Percentiles rank a stretch among this genome's conserved stretches.
These are phyloP conservation scores for Saxicola maurus DNA, from an alignment of 2,797 vertebrate species.

Conservation along the genomic window DNA sequence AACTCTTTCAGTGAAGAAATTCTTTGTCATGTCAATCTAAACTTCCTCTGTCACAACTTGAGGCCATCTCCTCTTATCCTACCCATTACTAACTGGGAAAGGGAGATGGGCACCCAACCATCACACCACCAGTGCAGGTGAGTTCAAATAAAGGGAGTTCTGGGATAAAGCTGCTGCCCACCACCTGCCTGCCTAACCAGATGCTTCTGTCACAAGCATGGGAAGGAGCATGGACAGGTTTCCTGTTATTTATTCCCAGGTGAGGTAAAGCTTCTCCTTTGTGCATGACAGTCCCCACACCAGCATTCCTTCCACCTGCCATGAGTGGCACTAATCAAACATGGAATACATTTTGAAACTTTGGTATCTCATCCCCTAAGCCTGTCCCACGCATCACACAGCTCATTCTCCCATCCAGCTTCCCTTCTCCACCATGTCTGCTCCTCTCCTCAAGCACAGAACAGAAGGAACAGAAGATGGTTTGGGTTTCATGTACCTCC, in stretches of 20 bases:
- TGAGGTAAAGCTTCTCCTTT: not conserved
- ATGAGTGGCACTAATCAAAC: rapidly evolving
- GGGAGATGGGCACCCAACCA: not conserved
- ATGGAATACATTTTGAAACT: not conserved
- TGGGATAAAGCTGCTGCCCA: not conserved
- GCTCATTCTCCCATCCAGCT: not conserved
- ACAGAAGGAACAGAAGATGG: not conserved
- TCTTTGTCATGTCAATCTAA: not conserved
- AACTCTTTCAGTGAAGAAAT: not conserved
- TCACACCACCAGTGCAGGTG: rapidly evolving
- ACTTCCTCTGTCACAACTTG: not conserved
- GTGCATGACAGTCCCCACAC: rapidly evolving
- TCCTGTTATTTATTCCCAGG: not conserved
- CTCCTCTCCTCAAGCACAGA: not conserved
- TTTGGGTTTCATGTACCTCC: not conserved
- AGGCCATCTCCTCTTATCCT: not conserved
- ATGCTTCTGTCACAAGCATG: not conserved
- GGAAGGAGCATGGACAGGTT: not conserved
- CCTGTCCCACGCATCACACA: not conserved
- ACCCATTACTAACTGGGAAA: not conserved
- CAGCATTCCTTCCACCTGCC: rapidly evolving
- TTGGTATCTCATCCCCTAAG: not conserved
- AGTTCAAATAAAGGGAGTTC: not conserved
- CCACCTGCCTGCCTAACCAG: not conserved
- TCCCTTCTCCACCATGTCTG: rapidly evolving